Base-by-base conservation (phyloP, 1,140 invertebrate genomes). In the Oncopodura yosiiana region DNA sequence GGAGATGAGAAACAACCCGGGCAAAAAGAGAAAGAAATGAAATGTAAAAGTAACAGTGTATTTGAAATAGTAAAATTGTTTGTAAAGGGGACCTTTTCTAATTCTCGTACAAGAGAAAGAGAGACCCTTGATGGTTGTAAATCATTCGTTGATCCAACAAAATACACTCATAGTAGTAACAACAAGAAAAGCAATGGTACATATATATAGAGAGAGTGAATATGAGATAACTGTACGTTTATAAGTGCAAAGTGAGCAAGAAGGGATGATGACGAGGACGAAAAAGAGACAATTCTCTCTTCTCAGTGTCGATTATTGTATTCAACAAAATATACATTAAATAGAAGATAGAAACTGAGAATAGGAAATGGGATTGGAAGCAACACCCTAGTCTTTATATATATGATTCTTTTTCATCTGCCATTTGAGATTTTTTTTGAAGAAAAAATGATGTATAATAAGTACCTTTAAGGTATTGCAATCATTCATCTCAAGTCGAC, bases 81-180 rank as follows among this genome's bases (percentile, higher is more conserved):
- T 42, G 44, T 34, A 36, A 55, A 51, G 49, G 43, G 53, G 53
- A 39, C 38, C 45, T 42, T 39, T 49, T 21, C 46, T 48, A 19
- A 26, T 16, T 29, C 24, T 23, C 36, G 49, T n/a, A n/a, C n/a
- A n/a, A n/a, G n/a, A n/a, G n/a, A n/a, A n/a, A n/a, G n/a, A n/a
- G 42, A 46, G 51, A 59, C 57, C 57, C 57, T 59, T 53, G 57
- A 59, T 59, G 51, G 45, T 59, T 51, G 48, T 59, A 59, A 59
- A 59, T 59, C 57, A 59, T 59, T 59, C n/a, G n/a, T n/a, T 49
- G 29, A 45, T 27, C 29, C 38, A 21, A 57, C 38, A 27, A 39
- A 43, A 34, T 46, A 44, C 42, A 54, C 44, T 53, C 50, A 53
- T 44, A 41, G 50, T 41, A 37, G 27, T 36, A 50, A 36, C 34